Conservation (phyloP, 2,888 invertebrate species). For the Melinaea marsaeus region DNA sequence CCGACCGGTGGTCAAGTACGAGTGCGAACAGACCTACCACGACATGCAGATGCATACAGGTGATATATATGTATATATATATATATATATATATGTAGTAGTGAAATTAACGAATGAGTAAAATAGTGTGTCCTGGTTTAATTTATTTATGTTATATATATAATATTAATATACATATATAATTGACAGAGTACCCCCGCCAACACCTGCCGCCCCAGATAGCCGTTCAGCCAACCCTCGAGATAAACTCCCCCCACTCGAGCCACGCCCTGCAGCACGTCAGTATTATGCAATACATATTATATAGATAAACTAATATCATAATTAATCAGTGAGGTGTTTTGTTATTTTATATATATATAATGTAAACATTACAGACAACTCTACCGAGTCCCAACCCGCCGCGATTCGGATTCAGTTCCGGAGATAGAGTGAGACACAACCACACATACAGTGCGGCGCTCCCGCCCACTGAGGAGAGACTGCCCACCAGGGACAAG, state of each 20-base stretch:
- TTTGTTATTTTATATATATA: no score
- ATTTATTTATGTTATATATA: neutral
- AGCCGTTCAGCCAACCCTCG: conserved; percentile 54
- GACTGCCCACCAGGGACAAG: conserved; percentile 84
- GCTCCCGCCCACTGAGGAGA: conserved; percentile 56
- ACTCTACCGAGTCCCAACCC: conserved; percentile 48
- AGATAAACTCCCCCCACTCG: conserved; percentile 60
- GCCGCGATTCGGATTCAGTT: conserved; percentile 79
- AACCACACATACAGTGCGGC: conserved; percentile 93
- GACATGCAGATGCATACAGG: conserved; percentile 70
- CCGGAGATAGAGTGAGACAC: conserved; percentile 82
- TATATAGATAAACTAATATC: no score
- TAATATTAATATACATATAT: conserved; percentile 13
- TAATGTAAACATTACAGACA: conserved; percentile 30
- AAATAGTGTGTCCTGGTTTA: neutral
- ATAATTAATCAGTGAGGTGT: no score
- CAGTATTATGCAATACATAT: conserved; percentile 8
- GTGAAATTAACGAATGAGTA: neutral
- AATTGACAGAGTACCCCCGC: conserved; percentile 50
- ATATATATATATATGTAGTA: neutral
- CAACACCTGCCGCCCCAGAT: conserved; percentile 50
- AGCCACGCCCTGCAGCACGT: conserved; percentile 65
- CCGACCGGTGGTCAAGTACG: conserved; percentile 64
- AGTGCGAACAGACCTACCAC: conserved; percentile 66
- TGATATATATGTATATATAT: conserved; percentile 32